phyloP scores from a whole-genome alignment of 2,888 invertebrate genomes.

The Sphaeridia pumilis region DNA sequence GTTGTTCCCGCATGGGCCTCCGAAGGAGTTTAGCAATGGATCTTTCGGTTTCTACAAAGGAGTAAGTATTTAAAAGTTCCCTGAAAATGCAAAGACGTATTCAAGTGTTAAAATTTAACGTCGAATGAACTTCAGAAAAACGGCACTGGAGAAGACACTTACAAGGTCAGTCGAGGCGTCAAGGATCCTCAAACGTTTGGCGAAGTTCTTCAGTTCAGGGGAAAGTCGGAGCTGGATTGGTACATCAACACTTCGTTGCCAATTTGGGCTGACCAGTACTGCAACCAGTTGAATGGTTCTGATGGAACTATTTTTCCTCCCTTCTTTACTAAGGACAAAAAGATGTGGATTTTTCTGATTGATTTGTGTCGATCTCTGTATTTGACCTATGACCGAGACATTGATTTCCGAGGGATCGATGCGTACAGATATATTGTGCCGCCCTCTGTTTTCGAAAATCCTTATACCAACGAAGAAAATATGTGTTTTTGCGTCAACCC shows the following conservation, averaged over 20 bases:
- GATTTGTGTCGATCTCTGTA: slow-evolving; percentile 38
- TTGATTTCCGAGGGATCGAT: slow-evolving; percentile 17
- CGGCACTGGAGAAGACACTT: background rate
- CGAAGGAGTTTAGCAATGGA: slow-evolving; percentile 15
- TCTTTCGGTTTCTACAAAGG: slow-evolving; percentile 25
- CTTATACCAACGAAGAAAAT: slow-evolving; percentile 15
- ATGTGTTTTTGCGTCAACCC: slow-evolving; percentile 16
- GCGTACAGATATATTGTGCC: slow-evolving; percentile 18
- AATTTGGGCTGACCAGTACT: slow-evolving; percentile 26
- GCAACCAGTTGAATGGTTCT: slow-evolving; percentile 38
- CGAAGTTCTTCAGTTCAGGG: slow-evolving; percentile 17
- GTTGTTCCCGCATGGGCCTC: slow-evolving; percentile 4
- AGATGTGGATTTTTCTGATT: slow-evolving; percentile 38
- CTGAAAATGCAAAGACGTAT: background rate
- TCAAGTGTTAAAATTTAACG: background rate
- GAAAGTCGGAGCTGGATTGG: slow-evolving; percentile 4
- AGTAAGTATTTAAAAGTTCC: slow-evolving; percentile 10
- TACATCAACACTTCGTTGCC: slow-evolving; percentile 15
- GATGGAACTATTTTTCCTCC: slow-evolving; percentile 41
- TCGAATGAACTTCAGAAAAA: slow-evolving; percentile 1
- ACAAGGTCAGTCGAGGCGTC: slow-evolving; percentile 9
- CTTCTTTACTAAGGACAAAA: slow-evolving; percentile 37
- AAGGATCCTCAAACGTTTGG: slow-evolving; percentile 17
- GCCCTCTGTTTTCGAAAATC: slow-evolving; percentile 11
- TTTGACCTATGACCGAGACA: slow-evolving; percentile 15